A percentile compares a stretch with the other conserved stretches of the same genome.
phyloP scores from a whole-genome alignment of 2,113 vertebrate genomes.

The Chaetura pelagica region DNA sequence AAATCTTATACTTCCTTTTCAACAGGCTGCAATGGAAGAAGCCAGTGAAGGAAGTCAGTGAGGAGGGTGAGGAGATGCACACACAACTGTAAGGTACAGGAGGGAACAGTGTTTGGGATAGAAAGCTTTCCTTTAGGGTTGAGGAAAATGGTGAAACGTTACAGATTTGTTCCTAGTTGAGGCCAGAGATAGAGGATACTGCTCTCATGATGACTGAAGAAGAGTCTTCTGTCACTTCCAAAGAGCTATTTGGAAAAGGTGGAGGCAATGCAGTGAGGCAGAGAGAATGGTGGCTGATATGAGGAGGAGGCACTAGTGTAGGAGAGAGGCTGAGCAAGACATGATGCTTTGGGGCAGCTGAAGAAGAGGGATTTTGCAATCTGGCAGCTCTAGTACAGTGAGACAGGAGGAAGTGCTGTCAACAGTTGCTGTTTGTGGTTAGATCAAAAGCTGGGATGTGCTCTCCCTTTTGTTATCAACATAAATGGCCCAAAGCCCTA shows the following conservation, averaged over 20 bases:
- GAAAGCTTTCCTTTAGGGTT: not conserved
- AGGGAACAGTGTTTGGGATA: not conserved
- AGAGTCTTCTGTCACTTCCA: not conserved
- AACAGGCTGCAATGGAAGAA: constrained; percentile 1
- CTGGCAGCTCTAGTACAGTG: not conserved
- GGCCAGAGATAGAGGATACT: accelerated
- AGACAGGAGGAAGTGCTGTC: not conserved
- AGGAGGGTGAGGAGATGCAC: not conserved
- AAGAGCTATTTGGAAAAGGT: not conserved
- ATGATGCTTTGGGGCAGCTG: not conserved
- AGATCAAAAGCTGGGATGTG: not conserved
- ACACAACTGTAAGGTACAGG: not conserved
- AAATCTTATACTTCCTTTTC: constrained; percentile 12
- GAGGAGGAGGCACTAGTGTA: not conserved
- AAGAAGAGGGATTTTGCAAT: not conserved
- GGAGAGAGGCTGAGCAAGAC: not conserved
- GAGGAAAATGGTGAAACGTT: not conserved
- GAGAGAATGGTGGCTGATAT: not conserved
- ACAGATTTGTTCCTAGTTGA: not conserved
- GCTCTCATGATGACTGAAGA: not conserved
- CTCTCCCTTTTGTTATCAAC: not conserved
- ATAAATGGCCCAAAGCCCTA: not conserved
- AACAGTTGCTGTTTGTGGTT: not conserved
- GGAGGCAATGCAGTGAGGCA: not conserved
- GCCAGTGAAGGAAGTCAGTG: not conserved